Evolutionary conservation across 2,888 invertebrate genomes (phyloP).

Genomic region (Plebejus argus): DNA sequence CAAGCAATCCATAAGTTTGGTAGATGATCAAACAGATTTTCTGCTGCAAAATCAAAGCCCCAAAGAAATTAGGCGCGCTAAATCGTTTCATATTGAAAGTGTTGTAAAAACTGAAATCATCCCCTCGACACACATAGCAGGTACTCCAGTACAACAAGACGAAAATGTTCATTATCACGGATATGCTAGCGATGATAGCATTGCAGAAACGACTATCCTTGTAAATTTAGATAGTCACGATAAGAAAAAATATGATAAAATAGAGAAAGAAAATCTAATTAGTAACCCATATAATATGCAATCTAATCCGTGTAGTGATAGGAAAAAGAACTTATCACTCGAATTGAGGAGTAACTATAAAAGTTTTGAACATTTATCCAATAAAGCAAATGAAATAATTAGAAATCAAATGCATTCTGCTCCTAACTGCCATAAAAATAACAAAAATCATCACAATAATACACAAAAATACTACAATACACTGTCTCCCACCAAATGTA

Average conservation of each 20-base stretch:
- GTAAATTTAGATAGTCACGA: slow-evolving; percentile 61
- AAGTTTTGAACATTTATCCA: slow-evolving; percentile 31
- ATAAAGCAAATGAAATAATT: slow-evolving; percentile 29
- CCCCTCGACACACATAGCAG: slow-evolving; percentile 11
- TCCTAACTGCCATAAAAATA: background rate
- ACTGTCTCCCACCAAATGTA: slow-evolving; percentile 20
- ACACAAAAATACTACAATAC: slow-evolving; percentile 23
- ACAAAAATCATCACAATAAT: slow-evolving; percentile 11
- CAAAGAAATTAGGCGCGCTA: slow-evolving; percentile 15
- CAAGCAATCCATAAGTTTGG: background rate
- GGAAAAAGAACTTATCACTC: slow-evolving; percentile 60
- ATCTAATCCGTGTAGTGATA: slow-evolving; percentile 44
- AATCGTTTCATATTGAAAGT: slow-evolving; percentile 15
- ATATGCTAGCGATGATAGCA: slow-evolving; percentile 77
- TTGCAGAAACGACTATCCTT: slow-evolving; percentile 76
- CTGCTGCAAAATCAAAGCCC: background rate
- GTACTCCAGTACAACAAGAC: slow-evolving; percentile 41
- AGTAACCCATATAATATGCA: slow-evolving; percentile 20
- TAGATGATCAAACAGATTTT: slow-evolving; percentile 6
- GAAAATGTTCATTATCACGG: slow-evolving; percentile 63
- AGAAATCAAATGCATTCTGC: slow-evolving; percentile 38
- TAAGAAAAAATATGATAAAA: slow-evolving; percentile 50
- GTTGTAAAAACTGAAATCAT: slow-evolving; percentile 1
- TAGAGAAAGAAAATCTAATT: slow-evolving; percentile 40
- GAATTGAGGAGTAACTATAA: slow-evolving; percentile 60